Conservation (phyloP, 2,888 invertebrate species). For the Spilarctia lutea region DNA sequence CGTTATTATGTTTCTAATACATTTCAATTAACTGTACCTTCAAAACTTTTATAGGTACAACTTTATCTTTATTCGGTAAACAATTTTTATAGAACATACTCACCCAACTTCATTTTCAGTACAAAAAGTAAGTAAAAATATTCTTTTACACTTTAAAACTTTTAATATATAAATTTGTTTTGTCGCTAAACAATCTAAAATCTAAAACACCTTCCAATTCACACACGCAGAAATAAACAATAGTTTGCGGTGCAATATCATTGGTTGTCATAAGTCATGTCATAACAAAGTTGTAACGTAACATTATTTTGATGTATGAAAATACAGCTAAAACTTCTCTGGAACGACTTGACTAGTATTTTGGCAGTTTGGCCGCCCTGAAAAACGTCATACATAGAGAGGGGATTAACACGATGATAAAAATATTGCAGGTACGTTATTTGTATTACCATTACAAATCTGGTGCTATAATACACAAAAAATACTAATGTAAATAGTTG, state of each 20-base stretch:
- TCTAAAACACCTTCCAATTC: not conserved
- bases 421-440: too few relatives aligned
- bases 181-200: not conserved
- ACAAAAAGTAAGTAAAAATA: not conserved
- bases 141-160: not conserved
- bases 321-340: not conserved
- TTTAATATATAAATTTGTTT: not conserved
- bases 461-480: too few relatives aligned
- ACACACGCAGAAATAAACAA: not conserved
- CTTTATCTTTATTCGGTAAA: not conserved
- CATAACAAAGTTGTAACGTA: not conserved
- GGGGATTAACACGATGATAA: not conserved
- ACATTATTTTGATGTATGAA: not conserved
- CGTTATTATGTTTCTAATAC: not conserved
- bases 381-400: not conserved
- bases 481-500: too few relatives aligned
- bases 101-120: conserved; percentile 6
- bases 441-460: too few relatives aligned
- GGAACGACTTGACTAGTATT: not conserved
- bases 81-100: not conserved
- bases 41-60: not conserved
- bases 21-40: not conserved
- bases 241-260: not conserved
- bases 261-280: not conserved
- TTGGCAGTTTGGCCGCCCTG: too few relatives aligned